These are phyloP conservation scores for Drosophila arizonae DNA, from an alignment of 1,140 invertebrate species.

Conservation along the genomic window DNA sequence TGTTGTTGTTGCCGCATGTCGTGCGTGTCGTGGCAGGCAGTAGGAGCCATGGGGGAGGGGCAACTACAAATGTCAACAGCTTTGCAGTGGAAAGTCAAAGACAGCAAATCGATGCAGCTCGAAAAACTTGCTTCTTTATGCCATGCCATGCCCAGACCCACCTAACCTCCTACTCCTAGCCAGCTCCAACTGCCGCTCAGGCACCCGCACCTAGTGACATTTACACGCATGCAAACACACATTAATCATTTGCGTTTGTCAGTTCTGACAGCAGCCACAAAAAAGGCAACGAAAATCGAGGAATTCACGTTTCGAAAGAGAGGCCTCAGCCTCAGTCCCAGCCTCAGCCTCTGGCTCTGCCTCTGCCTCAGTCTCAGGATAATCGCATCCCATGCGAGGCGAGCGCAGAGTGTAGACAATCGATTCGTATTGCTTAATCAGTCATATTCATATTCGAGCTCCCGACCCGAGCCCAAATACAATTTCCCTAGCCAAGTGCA, in stretches of 20 bases:
- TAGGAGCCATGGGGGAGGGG: constrained; percentile 6
- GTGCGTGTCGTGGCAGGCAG: constrained; percentile 37
- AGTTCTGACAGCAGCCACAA: constrained; percentile 76
- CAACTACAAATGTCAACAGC: constrained; percentile 72
- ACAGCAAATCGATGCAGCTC: constrained; percentile 67
- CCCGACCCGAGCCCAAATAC: background rate
- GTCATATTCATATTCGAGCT: constrained; percentile 66
- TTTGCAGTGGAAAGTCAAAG: constrained; percentile 71
- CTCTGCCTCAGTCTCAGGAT: background rate
- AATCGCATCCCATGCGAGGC: constrained; percentile 10
- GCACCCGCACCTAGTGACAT: constrained; percentile 65
- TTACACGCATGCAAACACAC: constrained; percentile 81
- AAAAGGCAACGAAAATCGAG: constrained; percentile 34
- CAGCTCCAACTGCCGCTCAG: constrained; percentile 3
- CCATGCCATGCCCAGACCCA: background rate
- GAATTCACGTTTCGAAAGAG: constrained; percentile 55
- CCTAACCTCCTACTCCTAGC: background rate
- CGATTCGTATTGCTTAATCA: constrained; percentile 76
- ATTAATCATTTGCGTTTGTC: constrained; percentile 82
- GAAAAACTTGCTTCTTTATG: background rate
- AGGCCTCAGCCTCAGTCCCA: background rate
- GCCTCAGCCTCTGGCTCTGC: background rate
- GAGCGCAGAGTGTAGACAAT: constrained; percentile 63
- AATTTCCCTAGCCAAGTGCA: constrained; percentile 32
- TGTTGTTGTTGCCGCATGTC: constrained; percentile 27